These are phyloP conservation scores for Pristis pectinata DNA, from an alignment of 2,797 vertebrate genomes.

Conservation along the genomic window DNA sequence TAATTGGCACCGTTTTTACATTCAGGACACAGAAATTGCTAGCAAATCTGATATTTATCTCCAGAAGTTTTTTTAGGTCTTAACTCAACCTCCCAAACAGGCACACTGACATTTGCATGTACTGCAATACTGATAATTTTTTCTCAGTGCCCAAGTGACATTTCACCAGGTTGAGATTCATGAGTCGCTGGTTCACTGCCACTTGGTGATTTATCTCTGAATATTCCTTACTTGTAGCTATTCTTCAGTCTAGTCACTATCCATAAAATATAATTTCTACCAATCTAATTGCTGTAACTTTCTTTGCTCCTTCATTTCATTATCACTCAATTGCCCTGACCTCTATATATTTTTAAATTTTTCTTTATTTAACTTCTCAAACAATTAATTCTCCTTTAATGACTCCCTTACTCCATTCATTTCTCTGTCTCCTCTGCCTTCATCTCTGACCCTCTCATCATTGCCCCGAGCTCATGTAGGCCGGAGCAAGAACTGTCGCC, in stretches of 20 bases:
- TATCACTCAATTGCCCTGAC: not conserved
- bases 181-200: not conserved
- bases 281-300: conserved; percentile 10
- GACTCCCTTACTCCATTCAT: not conserved
- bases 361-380: not conserved
- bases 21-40: not conserved
- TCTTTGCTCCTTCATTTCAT: not conserved
- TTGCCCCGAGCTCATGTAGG: conserved; percentile 3
- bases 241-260: not conserved
- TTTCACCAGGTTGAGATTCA: not conserved
- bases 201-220: not conserved
- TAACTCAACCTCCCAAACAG: not conserved
- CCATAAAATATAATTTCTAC: not conserved
- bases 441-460: not conserved
- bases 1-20: not conserved
- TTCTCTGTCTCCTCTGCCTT: not conserved
- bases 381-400: not conserved
- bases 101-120: not conserved
- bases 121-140: not conserved
- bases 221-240: not conserved
- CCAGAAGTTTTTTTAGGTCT: not conserved
- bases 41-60: not conserved
- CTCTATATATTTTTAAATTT: not conserved
- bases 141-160: not conserved
- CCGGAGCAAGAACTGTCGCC: conserved; percentile 61